A percentile compares a stretch with the other conserved stretches of the same genome.
phyloP scores from a whole-genome alignment of 2,888 invertebrate species.

The Trissolcus brochymenae region DNA sequence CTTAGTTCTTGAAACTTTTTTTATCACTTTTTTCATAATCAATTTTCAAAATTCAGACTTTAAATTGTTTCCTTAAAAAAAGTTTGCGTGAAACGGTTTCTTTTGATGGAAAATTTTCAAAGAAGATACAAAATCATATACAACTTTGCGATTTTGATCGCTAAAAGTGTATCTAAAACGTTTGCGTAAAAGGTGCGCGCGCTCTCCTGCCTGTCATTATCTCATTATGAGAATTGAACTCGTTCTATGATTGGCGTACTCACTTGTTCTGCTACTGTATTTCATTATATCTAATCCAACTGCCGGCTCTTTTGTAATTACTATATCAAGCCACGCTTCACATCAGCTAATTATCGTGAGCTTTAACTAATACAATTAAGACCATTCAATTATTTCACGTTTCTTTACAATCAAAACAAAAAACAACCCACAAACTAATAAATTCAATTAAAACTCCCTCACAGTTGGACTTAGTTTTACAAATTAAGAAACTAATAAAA shows the following conservation, averaged over 20 bases:
- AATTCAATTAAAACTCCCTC: no score
- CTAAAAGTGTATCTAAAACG: constrained; percentile 59
- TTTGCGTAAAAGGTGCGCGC: constrained; percentile 58
- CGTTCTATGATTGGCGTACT: constrained; percentile 53
- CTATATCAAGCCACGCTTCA: constrained; percentile 53
- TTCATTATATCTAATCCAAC: constrained; percentile 56
- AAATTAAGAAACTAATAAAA: no score
- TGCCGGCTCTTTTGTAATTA: constrained; percentile 53
- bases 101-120: no score
- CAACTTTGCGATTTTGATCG: constrained; percentile 52
- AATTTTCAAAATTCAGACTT: no score
- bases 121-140: no score
- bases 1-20: no score
- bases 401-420: neutral
- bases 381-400: constrained; percentile 20
- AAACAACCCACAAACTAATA: no score
- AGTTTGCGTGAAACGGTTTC: no score
- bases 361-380: constrained; percentile 25
- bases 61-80: no score
- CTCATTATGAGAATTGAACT: constrained; percentile 62
- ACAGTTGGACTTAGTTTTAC: no score
- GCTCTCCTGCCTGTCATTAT: constrained; percentile 67
- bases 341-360: constrained; percentile 45
- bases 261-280: constrained; percentile 53
- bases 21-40: no score